phyloP scores from a whole-genome alignment of 2,797 vertebrate species.

The Typhlichthys eigenmanni region DNA sequence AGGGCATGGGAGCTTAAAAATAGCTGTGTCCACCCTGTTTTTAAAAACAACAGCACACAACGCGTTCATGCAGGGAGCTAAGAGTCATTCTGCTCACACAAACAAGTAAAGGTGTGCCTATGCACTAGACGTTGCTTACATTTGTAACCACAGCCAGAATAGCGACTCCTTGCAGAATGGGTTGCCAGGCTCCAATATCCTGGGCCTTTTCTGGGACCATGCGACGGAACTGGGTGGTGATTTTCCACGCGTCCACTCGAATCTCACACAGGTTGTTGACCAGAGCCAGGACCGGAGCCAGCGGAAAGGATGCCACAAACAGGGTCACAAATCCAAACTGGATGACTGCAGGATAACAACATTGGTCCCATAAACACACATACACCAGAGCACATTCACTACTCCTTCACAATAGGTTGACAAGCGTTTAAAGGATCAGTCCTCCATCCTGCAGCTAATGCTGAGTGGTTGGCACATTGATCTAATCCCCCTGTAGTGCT shows the following conservation, averaged over 20 bases:
- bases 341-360: conserved; percentile 79
- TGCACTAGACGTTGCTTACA: conserved; percentile 66
- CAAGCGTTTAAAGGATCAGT: too few relatives aligned
- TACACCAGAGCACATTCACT: not conserved
- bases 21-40: not conserved
- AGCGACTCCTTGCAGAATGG: conserved; percentile 90
- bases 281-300: conserved; percentile 91
- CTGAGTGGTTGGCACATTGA: too few relatives aligned
- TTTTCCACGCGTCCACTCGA: conserved; percentile 91
- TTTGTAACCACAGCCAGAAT: conserved; percentile 92
- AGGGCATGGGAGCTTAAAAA: not conserved
- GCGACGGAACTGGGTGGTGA: conserved; percentile 88
- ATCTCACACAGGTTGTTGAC: conserved; percentile 94
- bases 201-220: conserved; percentile 88
- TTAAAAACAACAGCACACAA: not conserved
- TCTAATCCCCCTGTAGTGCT: too few relatives aligned
- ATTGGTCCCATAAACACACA: too few relatives aligned
- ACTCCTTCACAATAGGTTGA: too few relatives aligned
- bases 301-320: conserved; percentile 93
- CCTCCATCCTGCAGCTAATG: too few relatives aligned
- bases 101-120: too few relatives aligned
- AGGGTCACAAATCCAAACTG: conserved; percentile 96
- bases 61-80: not conserved
- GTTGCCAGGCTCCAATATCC: conserved; percentile 92
- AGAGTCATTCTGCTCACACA: too few relatives aligned